phyloP scores from a whole-genome alignment of 2,113 vertebrate species.

The Callospermophilus lateralis region DNA sequence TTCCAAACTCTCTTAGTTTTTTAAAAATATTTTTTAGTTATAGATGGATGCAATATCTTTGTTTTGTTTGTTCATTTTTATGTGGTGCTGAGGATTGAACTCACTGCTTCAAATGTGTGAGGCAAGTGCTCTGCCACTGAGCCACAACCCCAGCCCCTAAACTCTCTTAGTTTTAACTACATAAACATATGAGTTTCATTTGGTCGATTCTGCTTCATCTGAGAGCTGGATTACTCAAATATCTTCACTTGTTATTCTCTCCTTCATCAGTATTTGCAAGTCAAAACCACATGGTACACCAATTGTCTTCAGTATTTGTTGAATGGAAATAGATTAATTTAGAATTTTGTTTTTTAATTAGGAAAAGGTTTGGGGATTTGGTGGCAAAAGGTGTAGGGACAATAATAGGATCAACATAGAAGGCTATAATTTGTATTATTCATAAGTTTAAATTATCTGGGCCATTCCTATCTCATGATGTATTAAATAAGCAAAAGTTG shows the following conservation, averaged over 20 bases:
- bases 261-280: neutral
- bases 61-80: no score
- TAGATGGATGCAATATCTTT: no score
- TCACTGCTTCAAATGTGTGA: no score
- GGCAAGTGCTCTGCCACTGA: no score
- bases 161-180: constrained; percentile 19
- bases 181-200: constrained; percentile 9
- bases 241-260: constrained; percentile 16
- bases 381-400: neutral
- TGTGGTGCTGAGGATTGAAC: no score
- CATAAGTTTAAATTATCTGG: neutral
- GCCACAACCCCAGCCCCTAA: neutral
- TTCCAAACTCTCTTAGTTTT: constrained; percentile 36
- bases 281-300: neutral
- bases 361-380: neutral
- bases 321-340: neutral
- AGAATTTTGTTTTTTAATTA: constrained; percentile 34
- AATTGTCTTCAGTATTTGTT: constrained; percentile 36
- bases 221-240: neutral
- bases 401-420: constrained; percentile 7
- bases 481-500: constrained; percentile 22
- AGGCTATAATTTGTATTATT: neutral
- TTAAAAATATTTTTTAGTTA: no score
- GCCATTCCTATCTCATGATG: neutral
- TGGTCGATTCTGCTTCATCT: constrained; percentile 19